phyloP scores from a whole-genome alignment of 2,797 vertebrate species.

The Gadopsis bispinosus region DNA sequence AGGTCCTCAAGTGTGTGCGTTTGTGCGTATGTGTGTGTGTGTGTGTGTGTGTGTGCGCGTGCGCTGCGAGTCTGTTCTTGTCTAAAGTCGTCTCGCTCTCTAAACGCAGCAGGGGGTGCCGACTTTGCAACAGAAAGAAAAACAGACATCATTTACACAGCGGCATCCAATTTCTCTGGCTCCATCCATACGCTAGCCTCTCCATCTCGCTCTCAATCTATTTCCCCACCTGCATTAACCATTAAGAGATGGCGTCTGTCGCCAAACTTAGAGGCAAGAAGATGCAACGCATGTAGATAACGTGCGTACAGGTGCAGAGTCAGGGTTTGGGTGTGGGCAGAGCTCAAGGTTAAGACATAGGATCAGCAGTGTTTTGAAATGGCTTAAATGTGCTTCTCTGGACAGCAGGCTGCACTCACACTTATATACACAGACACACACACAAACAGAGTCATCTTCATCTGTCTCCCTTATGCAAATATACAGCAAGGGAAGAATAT shows the following conservation, averaged over 20 bases:
- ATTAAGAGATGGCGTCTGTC: conserved; percentile 81
- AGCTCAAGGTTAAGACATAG: conserved; percentile 75
- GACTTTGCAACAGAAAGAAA: conserved; percentile 74
- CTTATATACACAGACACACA: background rate
- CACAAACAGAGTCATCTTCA: conserved; percentile 12
- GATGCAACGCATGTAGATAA: conserved; percentile 30
- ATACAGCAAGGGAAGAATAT: conserved; percentile 17
- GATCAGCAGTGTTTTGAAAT: conserved; percentile 76
- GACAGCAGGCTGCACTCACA: conserved; percentile 23
- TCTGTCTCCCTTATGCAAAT: conserved; percentile 39
- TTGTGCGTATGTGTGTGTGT: conserved; percentile 53
- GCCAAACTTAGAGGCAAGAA: conserved; percentile 40
- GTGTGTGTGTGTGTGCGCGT: conserved; percentile 50
- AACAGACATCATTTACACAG: conserved; percentile 77
- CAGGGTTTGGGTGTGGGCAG: conserved; percentile 71
- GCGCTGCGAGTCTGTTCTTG: conserved; percentile 72
- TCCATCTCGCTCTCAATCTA: conserved; percentile 78
- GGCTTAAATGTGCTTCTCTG: conserved; percentile 70
- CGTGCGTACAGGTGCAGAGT: conserved; percentile 49
- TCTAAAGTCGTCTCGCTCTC: conserved; percentile 75
- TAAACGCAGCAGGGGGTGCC: conserved; percentile 71
- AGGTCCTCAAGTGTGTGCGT: conserved; percentile 77
- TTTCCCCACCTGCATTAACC: conserved; percentile 85
- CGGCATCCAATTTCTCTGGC: conserved; percentile 75
- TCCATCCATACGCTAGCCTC: conserved; percentile 80